Conservation (phyloP, 2,888 invertebrate genomes). For the Selenia dentaria region DNA sequence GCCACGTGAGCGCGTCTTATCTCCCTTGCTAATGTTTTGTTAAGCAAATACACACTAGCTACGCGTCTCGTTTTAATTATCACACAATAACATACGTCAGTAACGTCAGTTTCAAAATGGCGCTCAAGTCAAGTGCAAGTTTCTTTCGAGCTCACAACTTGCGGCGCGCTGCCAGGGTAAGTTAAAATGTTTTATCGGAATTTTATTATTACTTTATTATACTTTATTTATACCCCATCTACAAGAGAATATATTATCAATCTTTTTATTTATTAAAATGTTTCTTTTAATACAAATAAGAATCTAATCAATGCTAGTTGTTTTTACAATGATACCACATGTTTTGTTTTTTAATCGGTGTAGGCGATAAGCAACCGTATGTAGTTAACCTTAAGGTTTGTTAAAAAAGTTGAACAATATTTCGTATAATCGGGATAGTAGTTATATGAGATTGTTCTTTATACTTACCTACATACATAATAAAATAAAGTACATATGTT, state of each 20-base stretch:
- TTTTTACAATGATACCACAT: constrained; percentile 21
- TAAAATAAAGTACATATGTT: too few species aligned
- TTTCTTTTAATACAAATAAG: too few species aligned
- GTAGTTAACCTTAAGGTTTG: not conserved
- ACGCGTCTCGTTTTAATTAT: constrained; percentile 32
- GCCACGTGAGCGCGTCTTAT: constrained; percentile 49
- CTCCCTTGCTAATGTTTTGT: constrained; percentile 60
- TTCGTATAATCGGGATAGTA: too few species aligned
- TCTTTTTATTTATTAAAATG: too few species aligned
- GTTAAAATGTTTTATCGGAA: too few species aligned
- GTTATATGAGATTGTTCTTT: too few species aligned
- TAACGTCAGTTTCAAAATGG: constrained; percentile 62
- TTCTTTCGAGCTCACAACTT: constrained; percentile 54
- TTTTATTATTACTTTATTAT: too few species aligned
- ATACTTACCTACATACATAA: too few species aligned
- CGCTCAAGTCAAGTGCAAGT: constrained; percentile 63
- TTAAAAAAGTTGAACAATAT: not conserved
- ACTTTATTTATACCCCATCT: too few species aligned
- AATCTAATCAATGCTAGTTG: constrained; percentile 25
- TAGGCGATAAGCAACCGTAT: not conserved
- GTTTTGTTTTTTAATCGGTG: not conserved
- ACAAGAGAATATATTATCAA: too few species aligned
- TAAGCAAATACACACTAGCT: constrained; percentile 35
- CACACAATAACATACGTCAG: not conserved
- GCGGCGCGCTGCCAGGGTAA: constrained; percentile 56